These are phyloP conservation scores for Oreonectes daqikongensis DNA, from an alignment of 2,797 vertebrate genomes.

Conservation along the genomic window DNA sequence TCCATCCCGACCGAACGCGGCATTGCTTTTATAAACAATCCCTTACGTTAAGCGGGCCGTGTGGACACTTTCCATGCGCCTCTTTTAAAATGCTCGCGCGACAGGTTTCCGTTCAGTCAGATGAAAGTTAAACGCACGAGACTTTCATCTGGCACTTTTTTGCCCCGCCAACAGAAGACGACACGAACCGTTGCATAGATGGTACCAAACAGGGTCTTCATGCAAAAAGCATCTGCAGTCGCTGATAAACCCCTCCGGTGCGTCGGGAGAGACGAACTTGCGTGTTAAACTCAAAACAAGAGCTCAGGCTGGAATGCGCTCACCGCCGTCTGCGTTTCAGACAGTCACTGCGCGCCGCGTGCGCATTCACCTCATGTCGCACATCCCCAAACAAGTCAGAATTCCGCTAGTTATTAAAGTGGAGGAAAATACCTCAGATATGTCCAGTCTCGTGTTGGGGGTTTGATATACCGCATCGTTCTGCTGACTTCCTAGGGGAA, in stretches of 20 bases:
- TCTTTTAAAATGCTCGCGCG: conserved; percentile 4
- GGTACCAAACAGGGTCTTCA: neutral
- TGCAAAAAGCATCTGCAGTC: neutral
- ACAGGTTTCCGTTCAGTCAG: conserved; percentile 24
- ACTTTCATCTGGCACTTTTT: conserved; percentile 24
- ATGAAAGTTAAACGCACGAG: conserved; percentile 34
- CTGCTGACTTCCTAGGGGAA: neutral
- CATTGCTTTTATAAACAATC: conserved; percentile 31
- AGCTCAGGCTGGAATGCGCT: neutral
- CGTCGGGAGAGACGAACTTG: neutral
- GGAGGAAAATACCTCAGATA: conserved; percentile 2
- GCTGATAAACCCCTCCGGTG: neutral
- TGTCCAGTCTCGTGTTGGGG: conserved; percentile 1
- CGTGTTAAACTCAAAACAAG: neutral
- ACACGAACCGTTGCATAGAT: conserved; percentile 1
- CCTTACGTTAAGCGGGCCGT: neutral
- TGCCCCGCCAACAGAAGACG: neutral
- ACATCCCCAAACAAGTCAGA: conserved; percentile 15
- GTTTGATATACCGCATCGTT: neutral
- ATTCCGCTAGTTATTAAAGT: conserved; percentile 19
- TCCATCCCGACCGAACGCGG: conserved; percentile 59
- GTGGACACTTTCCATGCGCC: conserved; percentile 2
- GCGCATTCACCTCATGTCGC: neutral
- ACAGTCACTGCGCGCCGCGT: too few relatives aligned
- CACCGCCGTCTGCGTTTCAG: neutral